phyloP scores from a whole-genome alignment of 2,797 vertebrate genomes.

The Pantherophis alleghaniensis region DNA sequence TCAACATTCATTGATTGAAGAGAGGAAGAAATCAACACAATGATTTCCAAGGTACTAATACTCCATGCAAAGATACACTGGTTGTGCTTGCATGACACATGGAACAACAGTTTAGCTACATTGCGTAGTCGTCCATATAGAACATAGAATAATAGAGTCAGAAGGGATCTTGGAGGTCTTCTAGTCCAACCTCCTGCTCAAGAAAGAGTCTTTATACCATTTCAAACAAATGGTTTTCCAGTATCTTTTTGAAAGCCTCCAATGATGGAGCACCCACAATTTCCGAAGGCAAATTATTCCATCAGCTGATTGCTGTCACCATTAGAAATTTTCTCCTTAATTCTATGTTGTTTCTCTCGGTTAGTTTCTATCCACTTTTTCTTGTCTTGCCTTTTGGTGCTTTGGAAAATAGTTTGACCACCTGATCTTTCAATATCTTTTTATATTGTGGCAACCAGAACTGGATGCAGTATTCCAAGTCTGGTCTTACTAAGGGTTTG shows the following conservation, averaged over 20 bases:
- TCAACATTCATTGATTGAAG: slow-evolving; percentile 32
- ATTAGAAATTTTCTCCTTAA: no score
- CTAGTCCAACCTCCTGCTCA: background rate
- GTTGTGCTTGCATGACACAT: background rate
- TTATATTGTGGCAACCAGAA: no score
- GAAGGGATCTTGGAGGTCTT: background rate
- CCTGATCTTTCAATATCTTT: no score
- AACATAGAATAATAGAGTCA: background rate
- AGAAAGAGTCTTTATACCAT: background rate
- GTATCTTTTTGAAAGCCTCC: background rate
- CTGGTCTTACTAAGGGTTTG: no score
- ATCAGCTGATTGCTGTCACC: no score
- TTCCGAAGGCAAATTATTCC: background rate
- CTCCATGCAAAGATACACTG: background rate
- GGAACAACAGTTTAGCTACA: background rate
- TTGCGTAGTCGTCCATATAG: background rate
- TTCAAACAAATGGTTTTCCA: background rate
- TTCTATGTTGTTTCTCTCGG: no score
- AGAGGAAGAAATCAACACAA: slow-evolving; percentile 1
- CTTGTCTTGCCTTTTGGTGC: no score
- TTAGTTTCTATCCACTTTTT: no score
- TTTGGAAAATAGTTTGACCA: no score
- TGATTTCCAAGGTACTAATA: slow-evolving; percentile 21
- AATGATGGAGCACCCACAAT: background rate
- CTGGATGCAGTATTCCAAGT: no score